Evolutionary conservation across 1,140 invertebrate genomes (phyloP).

Genomic region (Spodoptera frugiperda): DNA sequence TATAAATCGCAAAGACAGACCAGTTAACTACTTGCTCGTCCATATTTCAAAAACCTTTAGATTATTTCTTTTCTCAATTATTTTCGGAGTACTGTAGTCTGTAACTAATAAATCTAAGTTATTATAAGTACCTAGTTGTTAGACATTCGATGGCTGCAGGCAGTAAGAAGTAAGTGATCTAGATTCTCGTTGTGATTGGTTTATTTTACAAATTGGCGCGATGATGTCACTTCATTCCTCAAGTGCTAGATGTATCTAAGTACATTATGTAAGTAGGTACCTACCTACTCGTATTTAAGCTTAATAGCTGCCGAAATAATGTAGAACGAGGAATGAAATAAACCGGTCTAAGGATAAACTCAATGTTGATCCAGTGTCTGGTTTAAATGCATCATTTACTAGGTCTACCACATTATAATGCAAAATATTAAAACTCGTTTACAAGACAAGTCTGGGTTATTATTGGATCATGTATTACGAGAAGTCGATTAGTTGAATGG

Average conservation of each 20-base stretch:
- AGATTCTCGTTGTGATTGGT: conserved; percentile 25
- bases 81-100: too few species aligned
- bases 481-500: too few species aligned
- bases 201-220: conserved; percentile 34
- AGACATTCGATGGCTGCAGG: not conserved
- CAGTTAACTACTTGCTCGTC: not conserved
- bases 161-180: not conserved
- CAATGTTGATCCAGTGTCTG: not conserved
- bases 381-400: conserved; percentile 11
- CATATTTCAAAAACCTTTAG: too few species aligned
- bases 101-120: too few species aligned
- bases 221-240: conserved; percentile 44
- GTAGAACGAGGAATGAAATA: not conserved
- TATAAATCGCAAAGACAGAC: not conserved
- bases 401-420: conserved; percentile 13
- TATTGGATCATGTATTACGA: conserved; percentile 8
- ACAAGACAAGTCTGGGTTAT: conserved; percentile 28
- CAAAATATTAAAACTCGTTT: conserved; percentile 12
- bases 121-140: too few species aligned
- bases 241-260: conserved; percentile 11
- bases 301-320: conserved; percentile 4
- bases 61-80: too few species aligned
- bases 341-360: not conserved
- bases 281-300: too few species aligned
- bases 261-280: too few species aligned